Conservation (phyloP, 2,797 vertebrate genomes). For the Sebastes diaconus region DNA sequence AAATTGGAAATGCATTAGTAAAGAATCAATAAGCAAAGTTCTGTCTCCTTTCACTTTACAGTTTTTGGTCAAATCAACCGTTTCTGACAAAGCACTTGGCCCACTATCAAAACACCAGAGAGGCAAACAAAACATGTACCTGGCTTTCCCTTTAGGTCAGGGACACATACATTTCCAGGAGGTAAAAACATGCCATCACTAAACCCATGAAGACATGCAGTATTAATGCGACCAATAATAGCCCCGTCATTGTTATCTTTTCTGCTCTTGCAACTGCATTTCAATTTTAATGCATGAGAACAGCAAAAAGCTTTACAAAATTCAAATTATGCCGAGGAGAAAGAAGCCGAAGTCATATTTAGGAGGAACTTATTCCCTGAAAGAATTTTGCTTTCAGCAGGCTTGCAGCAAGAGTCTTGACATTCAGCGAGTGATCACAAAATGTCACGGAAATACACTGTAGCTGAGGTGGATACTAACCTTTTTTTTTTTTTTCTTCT, state of each 20-base stretch:
- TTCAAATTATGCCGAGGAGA: conserved; percentile 21
- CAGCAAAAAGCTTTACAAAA: conserved; percentile 15
- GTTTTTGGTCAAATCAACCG: neutral
- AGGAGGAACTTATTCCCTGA: conserved; percentile 35
- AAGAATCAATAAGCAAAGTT: conserved; percentile 24
- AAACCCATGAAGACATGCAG: conserved; percentile 9
- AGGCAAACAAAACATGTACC: neutral
- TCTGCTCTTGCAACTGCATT: neutral
- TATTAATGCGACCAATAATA: conserved; percentile 21
- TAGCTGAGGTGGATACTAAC: conserved; percentile 26
- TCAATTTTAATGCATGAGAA: conserved; percentile 7
- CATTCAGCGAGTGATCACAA: conserved; percentile 61
- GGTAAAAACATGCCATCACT: conserved; percentile 5
- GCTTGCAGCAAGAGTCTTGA: conserved; percentile 54
- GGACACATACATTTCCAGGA: neutral
- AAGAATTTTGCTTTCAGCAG: conserved; percentile 51
- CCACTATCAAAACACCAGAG: neutral
- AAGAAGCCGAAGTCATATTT: conserved; percentile 12
- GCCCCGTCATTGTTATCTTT: neutral
- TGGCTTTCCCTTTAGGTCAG: conserved; percentile 3
- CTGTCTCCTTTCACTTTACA: neutral
- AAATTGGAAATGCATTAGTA: conserved; percentile 17
- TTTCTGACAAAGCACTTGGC: conserved; percentile 2
- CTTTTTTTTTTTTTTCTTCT: neutral
- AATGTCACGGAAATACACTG: conserved; percentile 58